These are phyloP conservation scores for Perca schrenkii DNA, from an alignment of 2,113 vertebrate species.

Conservation along the genomic window DNA sequence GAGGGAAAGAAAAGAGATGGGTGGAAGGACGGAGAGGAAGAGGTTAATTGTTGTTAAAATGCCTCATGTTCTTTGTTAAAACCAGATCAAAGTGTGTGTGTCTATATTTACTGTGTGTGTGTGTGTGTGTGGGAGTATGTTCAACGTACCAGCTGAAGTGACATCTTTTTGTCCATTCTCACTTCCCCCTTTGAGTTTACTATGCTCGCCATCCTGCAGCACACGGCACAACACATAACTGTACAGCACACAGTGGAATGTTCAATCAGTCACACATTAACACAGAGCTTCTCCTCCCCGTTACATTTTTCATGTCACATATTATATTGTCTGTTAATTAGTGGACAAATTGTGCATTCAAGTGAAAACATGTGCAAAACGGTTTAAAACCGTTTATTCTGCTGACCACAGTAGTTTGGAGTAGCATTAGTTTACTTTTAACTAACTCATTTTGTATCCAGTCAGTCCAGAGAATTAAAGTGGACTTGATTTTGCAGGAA, in stretches of 20 bases:
- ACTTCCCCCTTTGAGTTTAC: slow-evolving; percentile 74
- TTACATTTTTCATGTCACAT: slow-evolving; percentile 39
- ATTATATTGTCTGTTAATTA: slow-evolving; percentile 64
- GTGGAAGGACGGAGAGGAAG: background rate
- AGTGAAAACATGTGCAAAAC: background rate
- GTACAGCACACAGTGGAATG: slow-evolving; percentile 11
- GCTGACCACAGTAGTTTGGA: slow-evolving; percentile 8
- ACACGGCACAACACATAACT: background rate
- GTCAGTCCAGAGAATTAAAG: background rate
- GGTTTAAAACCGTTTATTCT: background rate
- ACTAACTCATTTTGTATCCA: background rate
- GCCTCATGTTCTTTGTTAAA: slow-evolving; percentile 19
- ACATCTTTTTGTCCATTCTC: slow-evolving; percentile 81
- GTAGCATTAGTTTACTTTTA: rapidly evolving
- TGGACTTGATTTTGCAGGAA: background rate
- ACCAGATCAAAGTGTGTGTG: slow-evolving; percentile 2
- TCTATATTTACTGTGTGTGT: background rate
- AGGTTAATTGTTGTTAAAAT: slow-evolving; percentile 14
- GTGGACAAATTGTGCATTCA: slow-evolving; percentile 25
- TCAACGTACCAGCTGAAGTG: slow-evolving; percentile 84
- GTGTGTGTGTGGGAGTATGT: no score
- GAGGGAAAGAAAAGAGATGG: background rate
- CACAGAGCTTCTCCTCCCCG: background rate
- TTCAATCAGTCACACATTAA: slow-evolving; percentile 28
- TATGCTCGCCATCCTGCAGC: slow-evolving; percentile 79